These are phyloP conservation scores for Acipenser transmontanus DNA, from an alignment of 2,797 vertebrate species.

Conservation along the genomic window DNA sequence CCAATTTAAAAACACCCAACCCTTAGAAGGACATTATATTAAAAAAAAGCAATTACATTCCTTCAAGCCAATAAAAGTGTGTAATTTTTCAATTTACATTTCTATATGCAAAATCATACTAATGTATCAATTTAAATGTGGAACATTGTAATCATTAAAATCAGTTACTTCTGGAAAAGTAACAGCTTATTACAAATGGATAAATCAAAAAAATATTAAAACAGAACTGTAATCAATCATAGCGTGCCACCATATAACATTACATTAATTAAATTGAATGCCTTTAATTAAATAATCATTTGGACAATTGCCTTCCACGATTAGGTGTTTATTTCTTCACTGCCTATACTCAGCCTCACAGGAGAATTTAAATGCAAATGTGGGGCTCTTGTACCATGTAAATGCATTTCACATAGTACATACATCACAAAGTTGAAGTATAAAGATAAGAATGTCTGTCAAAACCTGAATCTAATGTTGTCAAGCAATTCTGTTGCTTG, in stretches of 20 bases:
- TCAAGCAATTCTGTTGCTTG: no score
- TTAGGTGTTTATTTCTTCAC: not conserved
- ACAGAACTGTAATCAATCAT: not conserved
- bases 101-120: not conserved
- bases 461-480: no score
- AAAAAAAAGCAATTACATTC: no score
- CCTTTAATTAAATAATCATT: conserved; percentile 4
- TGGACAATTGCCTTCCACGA: not conserved
- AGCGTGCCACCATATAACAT: not conserved
- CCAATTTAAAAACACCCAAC: no score
- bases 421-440: no score
- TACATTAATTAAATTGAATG: not conserved
- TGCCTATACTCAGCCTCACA: not conserved
- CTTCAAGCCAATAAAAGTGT: no score
- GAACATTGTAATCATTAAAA: not conserved
- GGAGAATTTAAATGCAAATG: no score
- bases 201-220: conserved; percentile 2
- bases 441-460: no score
- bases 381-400: no score
- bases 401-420: no score
- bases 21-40: no score
- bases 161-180: not conserved
- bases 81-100: no score
- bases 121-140: not conserved
- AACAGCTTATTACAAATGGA: not conserved